These are phyloP conservation scores for Intellagama lesueurii DNA, from an alignment of 2,797 vertebrate species.

Conservation along the genomic window DNA sequence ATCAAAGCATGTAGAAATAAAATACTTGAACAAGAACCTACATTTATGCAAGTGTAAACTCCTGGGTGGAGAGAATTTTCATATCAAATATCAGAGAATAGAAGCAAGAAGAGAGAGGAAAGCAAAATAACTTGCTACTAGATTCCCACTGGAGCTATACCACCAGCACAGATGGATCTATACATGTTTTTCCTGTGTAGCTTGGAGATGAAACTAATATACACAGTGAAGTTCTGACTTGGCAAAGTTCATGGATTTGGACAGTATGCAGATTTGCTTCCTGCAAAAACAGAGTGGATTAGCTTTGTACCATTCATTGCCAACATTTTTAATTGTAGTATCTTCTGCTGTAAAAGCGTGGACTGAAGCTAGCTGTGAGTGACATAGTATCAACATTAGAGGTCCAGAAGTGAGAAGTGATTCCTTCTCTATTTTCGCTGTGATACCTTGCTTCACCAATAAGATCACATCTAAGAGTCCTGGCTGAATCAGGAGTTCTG, in stretches of 20 bases:
- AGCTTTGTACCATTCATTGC: conserved; percentile 28
- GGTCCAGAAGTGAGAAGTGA: too few relatives aligned
- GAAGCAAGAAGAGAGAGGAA: background rate
- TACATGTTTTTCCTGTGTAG: conserved; percentile 13
- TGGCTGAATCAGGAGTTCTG: too few relatives aligned
- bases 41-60: conserved; percentile 11
- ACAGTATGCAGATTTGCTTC: conserved; percentile 23
- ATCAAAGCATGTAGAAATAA: conserved; percentile 21
- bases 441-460: too few relatives aligned
- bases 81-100: background rate
- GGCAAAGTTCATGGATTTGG: background rate
- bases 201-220: conserved; percentile 29
- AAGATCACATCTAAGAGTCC: too few relatives aligned
- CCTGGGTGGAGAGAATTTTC: background rate
- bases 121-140: background rate
- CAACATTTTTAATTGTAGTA: background rate
- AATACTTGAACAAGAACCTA: conserved; percentile 6
- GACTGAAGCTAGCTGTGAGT: background rate
- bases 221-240: conserved; percentile 9
- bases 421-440: too few relatives aligned
- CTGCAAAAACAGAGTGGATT: conserved; percentile 19
- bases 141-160: background rate
- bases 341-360: conserved; percentile 36
- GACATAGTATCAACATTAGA: too few relatives aligned
- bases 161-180: background rate